A percentile compares a stretch with the other conserved stretches of the same genome.
Evolutionary conservation across 2,797 vertebrate species (phyloP).

Genomic region (Oryzias dopingdopingensis): DNA sequence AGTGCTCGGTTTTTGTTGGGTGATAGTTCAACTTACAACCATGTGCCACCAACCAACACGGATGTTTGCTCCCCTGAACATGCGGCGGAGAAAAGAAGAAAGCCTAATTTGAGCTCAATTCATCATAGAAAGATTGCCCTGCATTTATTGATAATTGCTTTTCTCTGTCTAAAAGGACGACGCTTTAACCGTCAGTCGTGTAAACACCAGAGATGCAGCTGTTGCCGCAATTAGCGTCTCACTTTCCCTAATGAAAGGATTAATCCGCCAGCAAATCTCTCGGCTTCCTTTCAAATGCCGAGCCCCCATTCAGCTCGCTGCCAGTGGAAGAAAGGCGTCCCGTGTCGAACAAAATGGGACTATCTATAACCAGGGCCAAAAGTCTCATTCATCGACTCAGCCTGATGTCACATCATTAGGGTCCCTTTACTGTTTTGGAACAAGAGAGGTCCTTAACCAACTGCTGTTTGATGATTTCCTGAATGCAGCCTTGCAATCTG

Average conservation of each 20-base stretch:
- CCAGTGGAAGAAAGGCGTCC: constrained; percentile 72
- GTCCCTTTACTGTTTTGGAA: constrained; percentile 55
- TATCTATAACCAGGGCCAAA: constrained; percentile 76
- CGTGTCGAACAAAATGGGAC: constrained; percentile 67
- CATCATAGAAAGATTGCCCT: constrained; percentile 76
- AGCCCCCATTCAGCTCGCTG: constrained; percentile 72
- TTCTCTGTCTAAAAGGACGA: constrained; percentile 76
- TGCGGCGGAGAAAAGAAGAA: constrained; percentile 54
- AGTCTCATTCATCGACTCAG: constrained; percentile 71
- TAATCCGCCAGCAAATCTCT: constrained; percentile 80
- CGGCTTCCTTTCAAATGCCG: constrained; percentile 77
- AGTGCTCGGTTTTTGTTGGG: constrained; percentile 76
- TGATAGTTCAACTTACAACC: constrained; percentile 60
- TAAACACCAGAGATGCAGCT: constrained; percentile 83
- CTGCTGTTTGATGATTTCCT: constrained; percentile 75
- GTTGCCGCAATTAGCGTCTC: constrained; percentile 84
- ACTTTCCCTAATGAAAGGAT: constrained; percentile 83
- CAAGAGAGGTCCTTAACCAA: constrained; percentile 75
- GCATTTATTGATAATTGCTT: constrained; percentile 86
- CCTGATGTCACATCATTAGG: constrained; percentile 72
- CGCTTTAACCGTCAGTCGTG: constrained; percentile 70
- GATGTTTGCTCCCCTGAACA: constrained; percentile 41
- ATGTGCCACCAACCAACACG: constrained; percentile 71
- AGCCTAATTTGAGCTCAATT: constrained; percentile 78
- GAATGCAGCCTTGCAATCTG: constrained; percentile 40